Base-by-base conservation (phyloP, 2,888 invertebrate genomes). In the Morpho deidamia region DNA sequence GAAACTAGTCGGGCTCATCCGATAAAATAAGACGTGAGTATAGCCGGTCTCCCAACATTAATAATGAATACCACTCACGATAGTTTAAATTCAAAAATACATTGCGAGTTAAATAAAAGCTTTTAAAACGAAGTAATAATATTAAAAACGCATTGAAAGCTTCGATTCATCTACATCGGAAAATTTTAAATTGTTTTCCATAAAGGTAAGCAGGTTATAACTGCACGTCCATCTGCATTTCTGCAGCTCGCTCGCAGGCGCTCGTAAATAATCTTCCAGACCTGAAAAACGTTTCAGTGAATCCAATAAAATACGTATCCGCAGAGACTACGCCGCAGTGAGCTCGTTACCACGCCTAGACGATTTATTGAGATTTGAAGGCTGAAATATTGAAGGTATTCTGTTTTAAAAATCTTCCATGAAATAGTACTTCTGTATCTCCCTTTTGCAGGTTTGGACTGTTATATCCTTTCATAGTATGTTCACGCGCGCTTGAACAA, bases 231-330 rank as follows among this genome's bases (percentile, higher is more conserved):
- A 85, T 84, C 84, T 87, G 86, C 84, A 86, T 85, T 80, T 84
- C 82, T 83, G 86, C 86, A 84, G 76, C 71, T 65, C 76, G 70
- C 74, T 76, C 81, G 78, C 83, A 86, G 87, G 85, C 81, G 82
- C 78, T 85, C 86, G 83, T 88, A 87, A 89, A 88, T 88, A 86
- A 89, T 88, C 87, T 84, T 81, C 79, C 76, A 82, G 86, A 83
- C 83, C 84, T 85, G 88, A 87, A 88, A 88, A 89, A 86, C 87
- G 88, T 89, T 88, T 86, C 86, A 84, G 79, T 85, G 83, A 86
- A 87, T 89, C 88, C 87, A 88, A 89, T 89, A 89, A 88, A 89
- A 87, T 87, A 88, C 87, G 87, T 86, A 89, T 88, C 88, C 88
- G 86, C 84, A 86, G 85, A 85, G 87, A 84, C 79, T 83, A 78